Percentiles rank a stretch among this genome's conserved stretches.
phyloP scores from a whole-genome alignment of 2,797 vertebrate genomes.

The Taenioides sp. region DNA sequence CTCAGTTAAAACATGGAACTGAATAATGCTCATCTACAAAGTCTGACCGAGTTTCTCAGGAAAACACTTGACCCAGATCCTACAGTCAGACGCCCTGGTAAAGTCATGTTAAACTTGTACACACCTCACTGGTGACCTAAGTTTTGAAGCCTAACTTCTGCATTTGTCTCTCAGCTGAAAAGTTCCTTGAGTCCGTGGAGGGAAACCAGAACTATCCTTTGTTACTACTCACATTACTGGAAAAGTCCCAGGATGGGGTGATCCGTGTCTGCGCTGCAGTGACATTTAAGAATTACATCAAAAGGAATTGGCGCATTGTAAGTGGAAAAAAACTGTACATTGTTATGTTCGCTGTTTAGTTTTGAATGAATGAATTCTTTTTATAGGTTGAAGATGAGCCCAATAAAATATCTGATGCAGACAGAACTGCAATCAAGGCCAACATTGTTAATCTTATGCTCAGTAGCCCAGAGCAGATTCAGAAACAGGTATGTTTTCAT shows the following conservation, averaged over 20 bases:
- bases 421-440: conserved; percentile 93
- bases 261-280: conserved; percentile 97
- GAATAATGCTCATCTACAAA: conserved; percentile 94
- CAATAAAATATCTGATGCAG: conserved; percentile 93
- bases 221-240: conserved; percentile 89
- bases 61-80: conserved; percentile 97
- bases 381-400: conserved; percentile 90
- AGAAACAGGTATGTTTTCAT: conserved; percentile 88
- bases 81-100: conserved; percentile 92
- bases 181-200: conserved; percentile 97
- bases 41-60: conserved; percentile 91
- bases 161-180: conserved; percentile 82
- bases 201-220: conserved; percentile 94
- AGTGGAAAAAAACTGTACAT: conserved; percentile 59
- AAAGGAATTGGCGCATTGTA: conserved; percentile 99
- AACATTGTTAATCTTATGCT: conserved; percentile 98
- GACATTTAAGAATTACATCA: conserved; percentile 98
- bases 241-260: conserved; percentile 95
- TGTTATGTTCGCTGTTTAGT: not conserved
- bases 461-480: conserved; percentile 97
- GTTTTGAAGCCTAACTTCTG: not conserved
- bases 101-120: not conserved
- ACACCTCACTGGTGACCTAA: not conserved
- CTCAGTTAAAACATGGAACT: conserved; percentile 85
- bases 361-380: conserved; percentile 17